Conservation (phyloP, 2,888 invertebrate species). For the Heliconius aoede region DNA sequence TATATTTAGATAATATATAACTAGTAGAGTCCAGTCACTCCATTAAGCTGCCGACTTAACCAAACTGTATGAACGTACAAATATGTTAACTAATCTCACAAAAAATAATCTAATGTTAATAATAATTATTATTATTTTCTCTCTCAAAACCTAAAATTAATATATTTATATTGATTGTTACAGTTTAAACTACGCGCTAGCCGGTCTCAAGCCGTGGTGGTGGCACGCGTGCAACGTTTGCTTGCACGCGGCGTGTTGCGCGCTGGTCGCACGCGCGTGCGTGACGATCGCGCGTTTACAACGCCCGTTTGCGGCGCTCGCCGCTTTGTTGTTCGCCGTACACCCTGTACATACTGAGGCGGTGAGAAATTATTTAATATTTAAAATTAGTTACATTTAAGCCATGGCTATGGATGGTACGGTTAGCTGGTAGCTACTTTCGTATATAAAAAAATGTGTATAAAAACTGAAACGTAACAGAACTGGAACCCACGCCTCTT, state of each 20-base stretch:
- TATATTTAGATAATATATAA: too few species aligned
- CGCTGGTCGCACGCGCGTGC: constrained; percentile 88
- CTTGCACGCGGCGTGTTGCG: constrained; percentile 89
- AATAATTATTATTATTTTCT: not conserved
- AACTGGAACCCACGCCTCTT: too few species aligned
- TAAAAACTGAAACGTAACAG: too few species aligned
- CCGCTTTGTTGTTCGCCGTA: constrained; percentile 91
- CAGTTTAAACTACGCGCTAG: constrained; percentile 90
- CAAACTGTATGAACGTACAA: too few species aligned
- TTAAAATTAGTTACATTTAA: too few species aligned
- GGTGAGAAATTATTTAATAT: constrained; percentile 79
- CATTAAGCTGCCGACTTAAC: too few species aligned
- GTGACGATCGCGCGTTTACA: constrained; percentile 87
- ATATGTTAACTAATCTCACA: too few species aligned
- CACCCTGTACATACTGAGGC: constrained; percentile 96
- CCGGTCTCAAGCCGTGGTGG: constrained; percentile 89
- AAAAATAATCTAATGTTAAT: too few species aligned
- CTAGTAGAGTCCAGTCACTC: too few species aligned
- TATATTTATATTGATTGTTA: constrained; percentile 61
- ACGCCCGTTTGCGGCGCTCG: constrained; percentile 88
- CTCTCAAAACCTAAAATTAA: not conserved
- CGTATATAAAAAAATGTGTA: too few species aligned
- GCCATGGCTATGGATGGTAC: too few species aligned
- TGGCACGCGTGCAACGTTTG: constrained; percentile 92
- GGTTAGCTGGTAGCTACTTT: too few species aligned